A percentile compares a stretch with the other conserved stretches of the same genome.
phyloP scores from a whole-genome alignment of 2,888 invertebrate genomes.

The Lycocerus yunnanus region DNA sequence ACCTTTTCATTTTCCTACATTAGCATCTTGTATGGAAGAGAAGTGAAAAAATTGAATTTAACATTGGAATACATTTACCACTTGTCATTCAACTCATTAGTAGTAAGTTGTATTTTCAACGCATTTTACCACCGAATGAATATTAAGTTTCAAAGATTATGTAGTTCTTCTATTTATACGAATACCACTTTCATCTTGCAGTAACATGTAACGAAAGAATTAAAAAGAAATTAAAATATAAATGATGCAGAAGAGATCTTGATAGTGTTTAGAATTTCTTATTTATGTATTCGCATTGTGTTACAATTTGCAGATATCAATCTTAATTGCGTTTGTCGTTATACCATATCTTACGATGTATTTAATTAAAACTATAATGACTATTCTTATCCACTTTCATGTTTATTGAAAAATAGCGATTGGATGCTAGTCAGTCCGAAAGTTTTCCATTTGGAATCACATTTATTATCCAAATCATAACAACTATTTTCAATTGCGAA shows the following conservation, averaged over 20 bases:
- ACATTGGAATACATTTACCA: not conserved
- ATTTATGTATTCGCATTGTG: not conserved
- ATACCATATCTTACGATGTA: not conserved
- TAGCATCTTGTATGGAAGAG: not conserved
- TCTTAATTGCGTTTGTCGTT: conserved; percentile 1
- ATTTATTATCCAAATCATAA: not conserved
- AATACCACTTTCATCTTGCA: not conserved
- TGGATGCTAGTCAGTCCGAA: too few species aligned
- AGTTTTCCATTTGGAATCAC: not conserved
- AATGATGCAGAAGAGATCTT: not conserved
- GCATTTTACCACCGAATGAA: conserved; percentile 13
- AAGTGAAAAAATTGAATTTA: not conserved
- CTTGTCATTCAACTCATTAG: conserved; percentile 16
- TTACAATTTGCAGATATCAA: not conserved
- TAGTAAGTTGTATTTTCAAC: conserved; percentile 5
- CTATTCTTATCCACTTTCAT: not conserved
- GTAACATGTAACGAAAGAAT: not conserved
- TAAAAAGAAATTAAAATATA: not conserved
- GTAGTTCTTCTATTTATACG: conserved; percentile 5
- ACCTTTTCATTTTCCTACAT: not conserved
- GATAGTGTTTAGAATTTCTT: not conserved
- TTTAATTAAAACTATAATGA: not conserved
- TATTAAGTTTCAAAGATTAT: conserved; percentile 10
- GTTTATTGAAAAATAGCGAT: not conserved
- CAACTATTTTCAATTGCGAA: not conserved